phyloP scores from a whole-genome alignment of 64 coral and sea anemone species.

The Cladopsammia gracilis region DNA sequence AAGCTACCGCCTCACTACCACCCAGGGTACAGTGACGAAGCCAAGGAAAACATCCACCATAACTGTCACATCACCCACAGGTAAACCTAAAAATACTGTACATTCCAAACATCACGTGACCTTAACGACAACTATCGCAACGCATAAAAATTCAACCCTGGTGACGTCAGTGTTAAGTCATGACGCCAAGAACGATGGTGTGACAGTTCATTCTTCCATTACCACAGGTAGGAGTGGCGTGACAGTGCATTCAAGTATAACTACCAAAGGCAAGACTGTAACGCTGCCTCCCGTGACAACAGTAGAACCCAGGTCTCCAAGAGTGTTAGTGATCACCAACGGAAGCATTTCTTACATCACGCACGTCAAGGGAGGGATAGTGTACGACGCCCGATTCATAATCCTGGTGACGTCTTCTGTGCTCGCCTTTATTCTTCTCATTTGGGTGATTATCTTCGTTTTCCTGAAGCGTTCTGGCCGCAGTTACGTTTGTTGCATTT shows the following conservation, averaged over 20 bases:
- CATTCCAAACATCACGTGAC: constrained; percentile 72
- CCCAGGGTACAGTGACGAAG: background rate
- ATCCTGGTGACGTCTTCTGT: constrained; percentile 79
- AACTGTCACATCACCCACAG: background rate
- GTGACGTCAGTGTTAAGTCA: constrained; percentile 93
- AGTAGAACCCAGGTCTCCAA: background rate
- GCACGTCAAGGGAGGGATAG: constrained; percentile 46
- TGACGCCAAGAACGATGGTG: constrained; percentile 59
- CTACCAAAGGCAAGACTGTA: constrained; percentile 58
- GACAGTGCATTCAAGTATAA: constrained; percentile 77
- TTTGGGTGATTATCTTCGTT: constrained; percentile 79
- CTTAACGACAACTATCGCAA: constrained; percentile 91
- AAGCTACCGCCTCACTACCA: background rate
- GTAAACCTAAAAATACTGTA: constrained; percentile 5
- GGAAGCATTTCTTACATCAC: constrained; percentile 80
- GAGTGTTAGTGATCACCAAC: constrained; percentile 29
- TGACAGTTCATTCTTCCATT: constrained; percentile 81
- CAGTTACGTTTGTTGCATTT: constrained; percentile 77
- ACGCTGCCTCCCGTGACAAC: constrained; percentile 58
- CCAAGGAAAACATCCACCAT: background rate
- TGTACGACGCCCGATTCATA: constrained; percentile 75
- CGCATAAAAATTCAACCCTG: constrained; percentile 76
- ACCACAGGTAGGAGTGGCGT: constrained; percentile 77
- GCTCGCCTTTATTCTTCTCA: constrained; percentile 77
- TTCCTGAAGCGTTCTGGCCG: constrained; percentile 83